These are phyloP conservation scores for Enoplosus armatus DNA, from an alignment of 2,797 vertebrate species.

Conservation along the genomic window DNA sequence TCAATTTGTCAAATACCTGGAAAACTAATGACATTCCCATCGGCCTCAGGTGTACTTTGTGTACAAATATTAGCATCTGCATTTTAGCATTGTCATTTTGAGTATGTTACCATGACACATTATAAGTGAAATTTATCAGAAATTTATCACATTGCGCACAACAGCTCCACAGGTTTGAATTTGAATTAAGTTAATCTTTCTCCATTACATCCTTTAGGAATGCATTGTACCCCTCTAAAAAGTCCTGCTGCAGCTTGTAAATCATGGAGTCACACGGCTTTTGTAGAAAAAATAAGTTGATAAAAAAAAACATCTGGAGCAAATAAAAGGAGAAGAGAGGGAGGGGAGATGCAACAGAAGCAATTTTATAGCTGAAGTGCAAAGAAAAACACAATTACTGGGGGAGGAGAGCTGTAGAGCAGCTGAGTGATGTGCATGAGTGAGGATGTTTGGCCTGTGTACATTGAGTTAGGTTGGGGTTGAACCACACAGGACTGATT, in stretches of 20 bases:
- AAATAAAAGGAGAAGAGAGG: constrained; percentile 48
- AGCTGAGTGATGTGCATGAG: constrained; percentile 62
- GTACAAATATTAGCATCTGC: neutral
- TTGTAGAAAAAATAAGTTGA: constrained; percentile 50
- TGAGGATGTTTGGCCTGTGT: constrained; percentile 54
- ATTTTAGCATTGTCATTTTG: neutral
- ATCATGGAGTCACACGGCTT: constrained; percentile 44
- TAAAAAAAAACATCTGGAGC: constrained; percentile 74
- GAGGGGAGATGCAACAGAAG: constrained; percentile 57
- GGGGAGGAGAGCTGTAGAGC: constrained; percentile 45
- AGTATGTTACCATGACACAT: neutral
- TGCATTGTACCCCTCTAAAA: constrained; percentile 19
- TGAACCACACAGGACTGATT: constrained; percentile 54
- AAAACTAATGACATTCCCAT: neutral
- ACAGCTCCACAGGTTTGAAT: constrained; percentile 18
- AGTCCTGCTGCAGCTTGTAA: constrained; percentile 35
- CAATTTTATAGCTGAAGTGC: constrained; percentile 68
- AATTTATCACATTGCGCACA: neutral
- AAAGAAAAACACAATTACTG: constrained; percentile 73
- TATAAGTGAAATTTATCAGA: constrained; percentile 1
- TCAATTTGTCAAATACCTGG: no score
- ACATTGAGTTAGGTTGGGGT: constrained; percentile 46
- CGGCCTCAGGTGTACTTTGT: neutral
- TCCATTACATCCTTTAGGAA: constrained; percentile 23
- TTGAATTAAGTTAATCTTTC: constrained; percentile 1